Base-by-base conservation (phyloP, 2,888 invertebrate species). In the Argyresthia goedartella region DNA sequence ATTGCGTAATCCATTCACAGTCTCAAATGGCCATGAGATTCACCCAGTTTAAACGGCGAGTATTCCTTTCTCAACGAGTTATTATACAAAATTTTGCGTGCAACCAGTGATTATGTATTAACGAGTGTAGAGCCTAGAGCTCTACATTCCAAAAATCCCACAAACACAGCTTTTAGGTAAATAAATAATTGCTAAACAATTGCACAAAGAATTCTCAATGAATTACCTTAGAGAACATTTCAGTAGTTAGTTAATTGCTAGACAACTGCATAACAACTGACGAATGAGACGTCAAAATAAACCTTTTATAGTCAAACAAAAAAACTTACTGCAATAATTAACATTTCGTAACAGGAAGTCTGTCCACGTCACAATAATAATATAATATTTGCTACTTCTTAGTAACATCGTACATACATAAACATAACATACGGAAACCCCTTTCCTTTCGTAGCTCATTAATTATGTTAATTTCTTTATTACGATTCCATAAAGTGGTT, bases 171-270 rank as follows among this genome's bases (percentile, higher is more conserved):
- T 25, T 25, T 4, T 25, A 4, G 25, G 2, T 25, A 25, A 25
- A 4, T 25, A 25, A 4, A 25, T 25, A 6, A 4, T 25, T 4
- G 25, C 25, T 25, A 25, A 25, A 25, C 6, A 25, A 25, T 25
- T 25, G 25, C 25, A 25, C 25, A 25, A 25, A 25, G 25, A 25
- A 39, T 39, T 8, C 8, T 6, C 9, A 11, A 11, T n/a, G n/a
- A 7, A 9, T 52, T 69, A 74, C 68, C 70, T 75, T 71, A 63
- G 72, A 65, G 69, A 72, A 71, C 70, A 74, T 75, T 65, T 54
- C 66, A 53, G 50, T 49, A 51, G 48, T 34, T 15, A 36, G 25
- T 47, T n/a, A 47, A 35, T 52, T 59, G 63, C 61, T 63, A 66
- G 65, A 62, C 62, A 64, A 63, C 64, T 61, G 55, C 56, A 62